Percentiles rank a stretch among this genome's conserved stretches.
These are phyloP conservation scores for Diuraphis noxia DNA, from an alignment of 1,140 invertebrate genomes.

Conservation along the genomic window DNA sequence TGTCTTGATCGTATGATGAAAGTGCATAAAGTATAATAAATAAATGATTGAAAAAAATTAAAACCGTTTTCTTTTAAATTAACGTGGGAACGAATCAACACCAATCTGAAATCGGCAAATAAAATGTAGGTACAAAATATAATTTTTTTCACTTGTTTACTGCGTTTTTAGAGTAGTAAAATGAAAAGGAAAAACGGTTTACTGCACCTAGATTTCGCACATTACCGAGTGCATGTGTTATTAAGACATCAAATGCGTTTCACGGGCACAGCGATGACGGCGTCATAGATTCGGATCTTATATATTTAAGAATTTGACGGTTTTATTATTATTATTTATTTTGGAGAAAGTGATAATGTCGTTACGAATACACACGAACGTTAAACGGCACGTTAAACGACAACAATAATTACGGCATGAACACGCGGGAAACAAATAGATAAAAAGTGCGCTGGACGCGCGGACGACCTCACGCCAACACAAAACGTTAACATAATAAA, in stretches of 20 bases:
- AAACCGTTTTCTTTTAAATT: constrained; percentile 9
- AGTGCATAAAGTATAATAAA: background rate
- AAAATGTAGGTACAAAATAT: background rate
- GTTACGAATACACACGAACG: background rate
- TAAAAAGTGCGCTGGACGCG: background rate
- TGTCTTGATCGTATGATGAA: background rate
- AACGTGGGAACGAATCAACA: constrained; percentile 4
- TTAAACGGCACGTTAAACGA: background rate
- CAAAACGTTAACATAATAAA: background rate
- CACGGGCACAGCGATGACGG: background rate
- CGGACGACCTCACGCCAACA: background rate
- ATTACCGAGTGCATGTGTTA: background rate
- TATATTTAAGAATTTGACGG: background rate
- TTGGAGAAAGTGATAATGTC: constrained; percentile 23
- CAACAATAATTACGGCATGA: background rate
- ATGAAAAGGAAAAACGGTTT: background rate
- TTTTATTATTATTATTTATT: constrained; percentile 28
- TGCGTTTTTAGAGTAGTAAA: background rate
- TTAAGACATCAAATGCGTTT: background rate
- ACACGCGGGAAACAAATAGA: constrained; percentile 7
- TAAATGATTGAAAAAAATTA: constrained; percentile 1
- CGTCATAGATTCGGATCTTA: background rate
- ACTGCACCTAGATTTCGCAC: background rate
- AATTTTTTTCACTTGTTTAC: background rate
- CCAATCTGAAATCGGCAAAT: background rate